Conservation (phyloP, 2,797 vertebrate genomes). For the Enteromius viviparus region DNA sequence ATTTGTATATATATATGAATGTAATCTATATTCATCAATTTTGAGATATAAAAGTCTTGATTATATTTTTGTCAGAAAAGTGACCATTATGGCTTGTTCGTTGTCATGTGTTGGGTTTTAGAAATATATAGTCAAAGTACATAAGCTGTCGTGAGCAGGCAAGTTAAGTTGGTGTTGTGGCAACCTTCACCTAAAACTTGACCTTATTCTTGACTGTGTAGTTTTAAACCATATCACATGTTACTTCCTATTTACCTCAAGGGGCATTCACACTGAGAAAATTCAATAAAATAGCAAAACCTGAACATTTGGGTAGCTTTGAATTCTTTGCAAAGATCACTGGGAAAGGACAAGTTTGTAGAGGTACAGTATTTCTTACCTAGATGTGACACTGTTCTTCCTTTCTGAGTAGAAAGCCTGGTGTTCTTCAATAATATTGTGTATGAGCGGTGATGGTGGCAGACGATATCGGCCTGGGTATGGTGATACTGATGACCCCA, state of each 20-base stretch:
- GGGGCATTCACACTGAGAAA: background rate
- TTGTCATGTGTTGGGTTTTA: constrained; percentile 19
- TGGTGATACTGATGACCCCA: constrained; percentile 65
- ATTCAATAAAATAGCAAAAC: background rate
- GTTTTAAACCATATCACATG: constrained; percentile 2
- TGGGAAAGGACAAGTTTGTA: background rate
- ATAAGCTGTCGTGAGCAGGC: background rate
- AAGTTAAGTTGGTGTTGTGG: constrained; percentile 23
- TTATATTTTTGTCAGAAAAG: background rate
- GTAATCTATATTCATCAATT: background rate
- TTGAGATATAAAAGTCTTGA: background rate
- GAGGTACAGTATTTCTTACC: constrained; percentile 71
- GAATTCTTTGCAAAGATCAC: background rate
- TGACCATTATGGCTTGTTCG: background rate
- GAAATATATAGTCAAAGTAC: constrained; percentile 16
- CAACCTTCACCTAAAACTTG: constrained; percentile 18
- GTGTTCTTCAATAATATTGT: constrained; percentile 81
- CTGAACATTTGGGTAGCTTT: background rate
- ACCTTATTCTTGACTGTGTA: constrained; percentile 9
- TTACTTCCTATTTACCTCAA: constrained; percentile 23
- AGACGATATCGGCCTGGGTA: constrained; percentile 64
- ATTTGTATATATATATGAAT: background rate
- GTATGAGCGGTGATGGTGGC: constrained; percentile 76
- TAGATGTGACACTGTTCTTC: constrained; percentile 62
- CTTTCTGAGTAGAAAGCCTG: constrained; percentile 62